Evolutionary conservation across 2,797 vertebrate species (phyloP), one percentile per base, ranked within the genome.

Genomic region (Sebastes umbrosus): DNA sequence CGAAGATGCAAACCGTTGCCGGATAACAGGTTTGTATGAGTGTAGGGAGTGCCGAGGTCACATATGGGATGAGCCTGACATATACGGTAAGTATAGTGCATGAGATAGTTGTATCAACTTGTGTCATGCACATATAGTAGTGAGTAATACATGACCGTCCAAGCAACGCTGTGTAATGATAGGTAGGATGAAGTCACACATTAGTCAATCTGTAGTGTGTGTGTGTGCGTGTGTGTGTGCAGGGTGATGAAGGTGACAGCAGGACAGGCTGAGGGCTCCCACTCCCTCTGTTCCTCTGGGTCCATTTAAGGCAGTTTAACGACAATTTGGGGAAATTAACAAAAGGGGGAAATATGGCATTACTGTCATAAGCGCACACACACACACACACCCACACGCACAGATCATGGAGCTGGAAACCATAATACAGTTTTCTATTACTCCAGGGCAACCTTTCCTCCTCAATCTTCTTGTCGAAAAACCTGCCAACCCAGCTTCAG

Each of bases 381-480:
- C 50, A 65, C 22, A 65, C 29, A 32, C 24, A 74, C 16, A 85
- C 29, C 10, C 0, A 32, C 52, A 69, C 55, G 75, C 29, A 58
- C 22, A 84, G 50, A 79, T 74, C 32, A 70, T 55, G 25, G 52
- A 76, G 64, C 59, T 88, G 77, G 79, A 79, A 90, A 82, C 54
- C 68, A 79, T 90, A 81, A 80, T 67, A 69, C 76, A 60, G 67
- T 73, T 82, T 86, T 86, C 6, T 80, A 36, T 85, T 81, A 73
- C 80, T 84, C 72, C 62, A 80, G 52, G 72, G 81, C 36, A 84
- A 79, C 57, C 69, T 84, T 85, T 89, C 64, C 84, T 84, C 63
- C 59, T 90, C 83, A 90, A 75, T 92, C 80, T 86, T 92, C 77
- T 75, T 82, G 84, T 92, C 79, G 25, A 34, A 73, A 68, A 79